Conservation (phyloP, 2,113 vertebrate species). For the Athene noctua region DNA sequence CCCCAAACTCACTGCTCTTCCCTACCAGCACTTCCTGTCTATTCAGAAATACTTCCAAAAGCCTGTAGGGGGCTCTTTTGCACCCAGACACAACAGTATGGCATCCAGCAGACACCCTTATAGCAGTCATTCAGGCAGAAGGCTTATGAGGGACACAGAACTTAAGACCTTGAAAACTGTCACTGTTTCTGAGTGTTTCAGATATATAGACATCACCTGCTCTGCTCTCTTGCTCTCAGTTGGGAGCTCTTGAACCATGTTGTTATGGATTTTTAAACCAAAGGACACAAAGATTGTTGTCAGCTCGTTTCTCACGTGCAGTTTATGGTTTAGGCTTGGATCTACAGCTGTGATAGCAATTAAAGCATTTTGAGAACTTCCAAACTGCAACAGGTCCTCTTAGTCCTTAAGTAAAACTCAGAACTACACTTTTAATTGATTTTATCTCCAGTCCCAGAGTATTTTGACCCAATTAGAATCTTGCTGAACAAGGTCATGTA, state of each 20-base stretch:
- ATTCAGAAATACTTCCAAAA: not conserved
- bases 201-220: too few relatives aligned
- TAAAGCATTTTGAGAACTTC: not conserved
- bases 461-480: not conserved
- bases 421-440: not conserved
- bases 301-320: not conserved
- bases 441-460: not conserved
- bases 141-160: not conserved
- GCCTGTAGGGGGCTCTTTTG: not conserved
- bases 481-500: not conserved
- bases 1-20: not conserved
- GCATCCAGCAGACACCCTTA: not conserved
- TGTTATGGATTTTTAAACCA: not conserved
- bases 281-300: not conserved
- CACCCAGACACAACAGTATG: not conserved
- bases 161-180: not conserved
- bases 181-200: not conserved
- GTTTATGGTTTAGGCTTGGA: not conserved
- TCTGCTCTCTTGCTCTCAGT: fast-evolving
- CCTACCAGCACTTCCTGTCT: not conserved
- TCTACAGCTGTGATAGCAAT: not conserved
- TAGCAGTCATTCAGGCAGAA: not conserved
- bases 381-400: not conserved
- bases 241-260: not conserved
- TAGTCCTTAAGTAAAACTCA: not conserved